Evolutionary conservation across 2,888 invertebrate genomes (phyloP).

Genomic region (Ectemnius lituratus): DNA sequence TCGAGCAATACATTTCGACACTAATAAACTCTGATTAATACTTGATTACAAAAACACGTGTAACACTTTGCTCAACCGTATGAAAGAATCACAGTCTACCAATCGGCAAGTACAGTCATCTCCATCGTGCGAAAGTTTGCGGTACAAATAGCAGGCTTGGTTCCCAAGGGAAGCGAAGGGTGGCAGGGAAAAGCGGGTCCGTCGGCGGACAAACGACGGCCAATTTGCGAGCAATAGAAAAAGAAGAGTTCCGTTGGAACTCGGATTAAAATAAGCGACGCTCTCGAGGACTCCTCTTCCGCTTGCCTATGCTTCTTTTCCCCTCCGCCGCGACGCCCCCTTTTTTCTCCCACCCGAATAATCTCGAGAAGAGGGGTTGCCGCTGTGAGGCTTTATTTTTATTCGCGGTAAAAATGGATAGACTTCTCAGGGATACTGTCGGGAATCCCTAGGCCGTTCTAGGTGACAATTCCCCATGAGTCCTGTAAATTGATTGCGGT

Average conservation of each 20-base stretch:
- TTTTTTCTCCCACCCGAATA: constrained; percentile 50
- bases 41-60: too few species aligned
- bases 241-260: constrained; percentile 70
- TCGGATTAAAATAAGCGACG: constrained; percentile 72
- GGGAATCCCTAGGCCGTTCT: constrained; percentile 6
- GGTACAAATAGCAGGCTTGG: neutral
- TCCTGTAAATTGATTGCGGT: constrained; percentile 40
- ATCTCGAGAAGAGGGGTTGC: constrained; percentile 48
- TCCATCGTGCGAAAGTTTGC: too few species aligned
- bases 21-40: too few species aligned
- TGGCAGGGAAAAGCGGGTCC: constrained; percentile 1
- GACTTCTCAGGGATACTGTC: constrained; percentile 11
- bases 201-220: constrained; percentile 71
- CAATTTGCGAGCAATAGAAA: constrained; percentile 68
- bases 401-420: constrained; percentile 43
- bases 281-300: constrained; percentile 25
- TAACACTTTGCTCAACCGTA: too few species aligned
- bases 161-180: neutral
- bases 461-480: constrained; percentile 39
- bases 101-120: too few species aligned
- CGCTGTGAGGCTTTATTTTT: constrained; percentile 64
- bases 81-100: too few species aligned
- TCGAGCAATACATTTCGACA: too few species aligned
- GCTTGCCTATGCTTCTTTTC: neutral
- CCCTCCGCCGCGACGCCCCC: constrained; percentile 24